Conservation (phyloP, 2,797 vertebrate genomes). For the Onychomys torridus region DNA sequence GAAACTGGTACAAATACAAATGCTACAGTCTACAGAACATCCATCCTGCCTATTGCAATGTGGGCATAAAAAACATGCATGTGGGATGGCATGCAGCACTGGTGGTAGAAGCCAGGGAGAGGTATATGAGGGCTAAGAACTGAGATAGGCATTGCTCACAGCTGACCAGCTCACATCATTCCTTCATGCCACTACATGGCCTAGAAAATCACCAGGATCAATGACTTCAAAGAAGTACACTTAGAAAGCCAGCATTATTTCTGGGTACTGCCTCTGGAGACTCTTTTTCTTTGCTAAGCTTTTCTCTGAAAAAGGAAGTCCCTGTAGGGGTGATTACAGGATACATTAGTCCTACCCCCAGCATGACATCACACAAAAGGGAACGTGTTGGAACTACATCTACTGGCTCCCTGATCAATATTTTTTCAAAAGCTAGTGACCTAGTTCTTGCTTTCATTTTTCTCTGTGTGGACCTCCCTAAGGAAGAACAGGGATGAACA, state of each 20-base stretch:
- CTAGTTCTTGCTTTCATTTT: conserved; percentile 64
- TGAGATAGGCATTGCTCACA: not conserved
- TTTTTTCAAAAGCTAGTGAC: conserved; percentile 73
- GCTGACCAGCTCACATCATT: conserved; percentile 35
- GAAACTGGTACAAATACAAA: conserved; percentile 22
- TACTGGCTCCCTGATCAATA: conserved; percentile 62
- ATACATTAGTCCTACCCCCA: conserved; percentile 8
- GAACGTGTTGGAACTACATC: conserved; percentile 42
- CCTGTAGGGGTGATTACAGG: conserved; percentile 37
- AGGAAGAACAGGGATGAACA: conserved; percentile 62
- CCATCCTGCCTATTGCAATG: conserved; percentile 35
- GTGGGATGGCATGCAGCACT: not conserved
- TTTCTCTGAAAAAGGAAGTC: conserved; percentile 62
- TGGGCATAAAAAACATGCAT: not conserved
- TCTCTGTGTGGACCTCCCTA: conserved; percentile 49
- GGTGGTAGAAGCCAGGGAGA: not conserved
- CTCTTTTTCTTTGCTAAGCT: conserved; percentile 64
- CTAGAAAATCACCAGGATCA: conserved; percentile 70
- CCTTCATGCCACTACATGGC: conserved; percentile 43
- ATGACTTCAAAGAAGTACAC: conserved; percentile 70
- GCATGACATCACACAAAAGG: conserved; percentile 34
- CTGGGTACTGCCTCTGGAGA: conserved; percentile 54
- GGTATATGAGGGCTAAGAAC: not conserved
- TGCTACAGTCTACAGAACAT: not conserved
- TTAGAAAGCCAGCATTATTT: conserved; percentile 72